These are phyloP conservation scores for Syngnathus typhle DNA, from an alignment of 2,113 vertebrate species.

Conservation along the genomic window DNA sequence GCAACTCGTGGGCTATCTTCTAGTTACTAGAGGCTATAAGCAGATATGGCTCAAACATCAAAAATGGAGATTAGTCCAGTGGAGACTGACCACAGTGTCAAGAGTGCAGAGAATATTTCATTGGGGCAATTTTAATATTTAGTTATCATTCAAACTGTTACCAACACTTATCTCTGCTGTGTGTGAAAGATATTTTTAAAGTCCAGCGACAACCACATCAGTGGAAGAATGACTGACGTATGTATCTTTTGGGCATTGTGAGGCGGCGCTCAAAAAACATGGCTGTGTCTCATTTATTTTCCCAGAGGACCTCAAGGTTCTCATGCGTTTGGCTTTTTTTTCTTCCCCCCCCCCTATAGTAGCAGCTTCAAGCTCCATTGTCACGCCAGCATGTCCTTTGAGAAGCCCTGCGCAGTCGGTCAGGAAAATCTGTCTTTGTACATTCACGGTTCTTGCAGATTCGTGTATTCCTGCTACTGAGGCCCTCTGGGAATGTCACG, in stretches of 20 bases:
- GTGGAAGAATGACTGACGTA: too few relatives aligned
- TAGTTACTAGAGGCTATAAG: too few relatives aligned
- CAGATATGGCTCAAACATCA: too few relatives aligned
- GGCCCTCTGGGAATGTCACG: constrained; percentile 26
- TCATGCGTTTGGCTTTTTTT: constrained; percentile 13
- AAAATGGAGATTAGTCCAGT: too few relatives aligned
- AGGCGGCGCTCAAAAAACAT: constrained; percentile 15
- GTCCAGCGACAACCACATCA: too few relatives aligned
- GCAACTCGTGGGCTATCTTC: too few relatives aligned
- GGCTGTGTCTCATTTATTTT: constrained; percentile 38
- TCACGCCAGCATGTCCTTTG: constrained; percentile 10
- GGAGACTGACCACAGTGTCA: too few relatives aligned
- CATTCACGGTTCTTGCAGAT: constrained; percentile 18
- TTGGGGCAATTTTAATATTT: too few relatives aligned
- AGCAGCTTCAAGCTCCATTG: constrained; percentile 16
- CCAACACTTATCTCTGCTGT: too few relatives aligned
- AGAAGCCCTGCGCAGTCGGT: constrained; percentile 11
- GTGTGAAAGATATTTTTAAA: too few relatives aligned
- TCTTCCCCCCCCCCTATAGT: constrained; percentile 6
- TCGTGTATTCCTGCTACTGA: constrained; percentile 17
- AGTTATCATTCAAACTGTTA: too few relatives aligned
- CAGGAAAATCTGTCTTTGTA: constrained; percentile 5
- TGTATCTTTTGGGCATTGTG: background rate
- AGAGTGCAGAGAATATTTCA: too few relatives aligned
- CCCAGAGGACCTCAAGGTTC: constrained; percentile 28